Percentiles rank a stretch among this genome's conserved stretches.
Evolutionary conservation across 1,140 invertebrate species (phyloP).

Genomic region (Drosophila sechellia): DNA sequence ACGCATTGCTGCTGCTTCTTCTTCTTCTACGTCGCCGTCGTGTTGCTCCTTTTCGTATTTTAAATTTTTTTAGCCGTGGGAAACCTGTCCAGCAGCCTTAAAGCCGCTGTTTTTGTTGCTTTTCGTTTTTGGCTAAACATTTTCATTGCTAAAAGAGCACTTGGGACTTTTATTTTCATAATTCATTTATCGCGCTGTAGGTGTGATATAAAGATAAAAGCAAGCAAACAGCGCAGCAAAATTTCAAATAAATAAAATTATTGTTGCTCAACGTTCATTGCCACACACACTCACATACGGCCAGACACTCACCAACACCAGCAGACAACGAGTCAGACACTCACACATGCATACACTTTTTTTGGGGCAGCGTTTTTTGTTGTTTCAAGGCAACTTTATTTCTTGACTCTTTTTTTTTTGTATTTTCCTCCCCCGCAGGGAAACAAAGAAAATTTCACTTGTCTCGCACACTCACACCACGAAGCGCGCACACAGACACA

Average conservation of each 20-base stretch:
- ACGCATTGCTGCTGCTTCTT: constrained; percentile 53
- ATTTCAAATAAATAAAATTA: constrained; percentile 62
- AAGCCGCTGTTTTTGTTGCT: constrained; percentile 51
- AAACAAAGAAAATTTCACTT: constrained; percentile 82
- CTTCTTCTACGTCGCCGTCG: constrained; percentile 29
- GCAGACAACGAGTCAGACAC: constrained; percentile 51
- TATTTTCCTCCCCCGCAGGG: constrained; percentile 46
- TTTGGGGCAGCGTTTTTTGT: constrained; percentile 44
- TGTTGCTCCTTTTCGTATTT: constrained; percentile 27
- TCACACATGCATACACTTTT: constrained; percentile 28
- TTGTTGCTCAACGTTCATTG: constrained; percentile 71
- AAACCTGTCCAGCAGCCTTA: constrained; percentile 61
- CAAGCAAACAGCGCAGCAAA: constrained; percentile 54
- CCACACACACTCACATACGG: constrained; percentile 41
- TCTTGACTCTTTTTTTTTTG: constrained; percentile 62
- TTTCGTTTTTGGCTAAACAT: constrained; percentile 46
- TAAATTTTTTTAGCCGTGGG: constrained; percentile 41
- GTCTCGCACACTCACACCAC: constrained; percentile 41
- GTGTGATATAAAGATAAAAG: constrained; percentile 33
- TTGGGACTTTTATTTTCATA: constrained; percentile 29
- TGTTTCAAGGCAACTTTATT: constrained; percentile 74
- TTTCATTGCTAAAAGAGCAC: constrained; percentile 35
- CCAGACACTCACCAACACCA: constrained; percentile 11
- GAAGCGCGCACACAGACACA: constrained; percentile 3
- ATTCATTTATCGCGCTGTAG: constrained; percentile 8